phyloP scores from a whole-genome alignment of 2,113 vertebrate genomes.

The Herpailurus yagouaroundi region DNA sequence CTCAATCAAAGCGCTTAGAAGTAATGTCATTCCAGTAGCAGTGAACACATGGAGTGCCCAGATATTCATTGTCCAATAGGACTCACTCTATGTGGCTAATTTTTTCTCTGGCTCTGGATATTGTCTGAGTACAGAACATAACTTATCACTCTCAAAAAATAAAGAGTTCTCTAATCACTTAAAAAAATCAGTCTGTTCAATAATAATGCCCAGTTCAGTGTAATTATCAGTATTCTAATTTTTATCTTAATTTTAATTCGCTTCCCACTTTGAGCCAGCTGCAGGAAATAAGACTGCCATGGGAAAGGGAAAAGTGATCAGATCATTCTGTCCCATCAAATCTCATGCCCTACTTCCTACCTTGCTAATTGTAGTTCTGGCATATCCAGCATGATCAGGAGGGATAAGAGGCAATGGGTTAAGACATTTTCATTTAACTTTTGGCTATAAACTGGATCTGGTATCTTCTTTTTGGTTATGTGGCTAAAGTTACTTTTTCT shows the following conservation, averaged over 20 bases:
- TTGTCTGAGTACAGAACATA: not conserved
- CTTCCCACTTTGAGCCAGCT: not conserved
- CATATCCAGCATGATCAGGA: not conserved
- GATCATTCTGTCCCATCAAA: not conserved
- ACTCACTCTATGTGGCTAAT: not conserved
- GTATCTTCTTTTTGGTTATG: not conserved
- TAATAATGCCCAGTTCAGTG: not conserved
- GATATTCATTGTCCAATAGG: not conserved
- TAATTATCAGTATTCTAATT: not conserved
- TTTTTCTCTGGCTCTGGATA: not conserved
- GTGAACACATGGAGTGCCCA: not conserved
- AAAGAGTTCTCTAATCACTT: not conserved
- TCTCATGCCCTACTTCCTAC: not conserved
- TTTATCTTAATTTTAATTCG: not conserved
- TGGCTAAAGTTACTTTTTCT: not conserved
- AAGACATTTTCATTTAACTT: not conserved
- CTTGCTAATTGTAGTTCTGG: not conserved
- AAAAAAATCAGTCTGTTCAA: not conserved
- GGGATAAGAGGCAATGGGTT: not conserved
- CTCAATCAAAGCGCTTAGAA: not conserved
- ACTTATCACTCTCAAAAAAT: not conserved
- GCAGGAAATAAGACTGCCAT: not conserved
- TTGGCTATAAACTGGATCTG: not conserved
- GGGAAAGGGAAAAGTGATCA: not conserved
- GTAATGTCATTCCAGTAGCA: not conserved